These are phyloP conservation scores for Lutraria lutraria DNA, from an alignment of 2,888 invertebrate genomes.

Conservation along the genomic window DNA sequence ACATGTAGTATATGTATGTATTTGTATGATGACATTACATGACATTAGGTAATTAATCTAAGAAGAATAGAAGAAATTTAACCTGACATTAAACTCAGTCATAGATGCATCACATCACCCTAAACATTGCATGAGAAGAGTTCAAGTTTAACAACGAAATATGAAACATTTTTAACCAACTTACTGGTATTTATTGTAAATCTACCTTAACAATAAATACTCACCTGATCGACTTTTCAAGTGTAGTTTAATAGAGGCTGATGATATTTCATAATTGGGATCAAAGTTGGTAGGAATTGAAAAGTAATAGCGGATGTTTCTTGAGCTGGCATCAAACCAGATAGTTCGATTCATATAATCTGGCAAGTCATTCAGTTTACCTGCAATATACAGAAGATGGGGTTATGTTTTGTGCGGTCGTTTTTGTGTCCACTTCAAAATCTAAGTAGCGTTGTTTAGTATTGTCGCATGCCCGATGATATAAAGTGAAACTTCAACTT, in stretches of 20 bases:
- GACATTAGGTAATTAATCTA: too few species aligned
- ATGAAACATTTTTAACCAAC: too few species aligned
- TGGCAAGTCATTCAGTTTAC: slow-evolving; percentile 58
- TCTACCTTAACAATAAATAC: not conserved
- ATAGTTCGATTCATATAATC: slow-evolving; percentile 66
- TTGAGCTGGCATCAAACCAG: slow-evolving; percentile 67
- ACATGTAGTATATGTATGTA: too few species aligned
- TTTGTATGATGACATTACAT: too few species aligned
- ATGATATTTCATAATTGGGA: slow-evolving; percentile 59
- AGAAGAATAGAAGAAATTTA: too few species aligned
- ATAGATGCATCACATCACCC: too few species aligned
- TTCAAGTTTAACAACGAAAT: too few species aligned
- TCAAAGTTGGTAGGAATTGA: slow-evolving; percentile 48
- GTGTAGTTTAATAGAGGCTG: slow-evolving; percentile 58
- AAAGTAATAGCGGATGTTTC: slow-evolving; percentile 65
- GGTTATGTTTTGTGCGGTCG: not conserved
- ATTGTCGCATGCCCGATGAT: not conserved
- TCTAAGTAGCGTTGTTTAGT: too few species aligned
- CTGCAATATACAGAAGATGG: slow-evolving; percentile 39
- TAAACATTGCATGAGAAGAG: too few species aligned
- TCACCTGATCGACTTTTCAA: slow-evolving; percentile 63
- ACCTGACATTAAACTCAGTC: too few species aligned
- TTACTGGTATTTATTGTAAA: too few species aligned
- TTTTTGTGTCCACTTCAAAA: too few species aligned
- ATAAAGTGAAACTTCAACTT: slow-evolving; percentile 35